phyloP scores from a whole-genome alignment of 2,113 vertebrate species.

The Hypocryptadius cinnamomeus region DNA sequence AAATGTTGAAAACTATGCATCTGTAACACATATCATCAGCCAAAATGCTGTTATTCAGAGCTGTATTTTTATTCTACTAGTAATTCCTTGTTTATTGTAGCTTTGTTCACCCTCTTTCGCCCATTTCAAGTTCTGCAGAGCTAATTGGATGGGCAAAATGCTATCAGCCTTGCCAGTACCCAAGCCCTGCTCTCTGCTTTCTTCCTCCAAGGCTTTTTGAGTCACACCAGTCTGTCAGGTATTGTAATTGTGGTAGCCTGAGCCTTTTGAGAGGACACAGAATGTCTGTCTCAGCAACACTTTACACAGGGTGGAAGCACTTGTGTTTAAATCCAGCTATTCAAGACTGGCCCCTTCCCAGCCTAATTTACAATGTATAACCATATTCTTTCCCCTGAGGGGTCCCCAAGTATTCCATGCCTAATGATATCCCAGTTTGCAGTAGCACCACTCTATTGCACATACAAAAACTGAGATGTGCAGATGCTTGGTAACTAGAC shows the following conservation, averaged over 20 bases:
- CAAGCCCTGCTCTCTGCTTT: not conserved
- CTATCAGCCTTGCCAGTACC: not conserved
- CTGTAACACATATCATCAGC: not conserved
- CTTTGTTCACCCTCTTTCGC: not conserved
- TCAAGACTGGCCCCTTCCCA: not conserved
- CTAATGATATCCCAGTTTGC: not conserved
- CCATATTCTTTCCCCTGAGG: not conserved
- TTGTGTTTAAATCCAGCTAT: not conserved
- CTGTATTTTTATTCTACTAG: not conserved
- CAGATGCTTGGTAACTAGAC: not conserved
- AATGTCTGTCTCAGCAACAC: not conserved
- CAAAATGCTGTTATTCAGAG: not conserved
- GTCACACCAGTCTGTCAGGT: rapidly evolving
- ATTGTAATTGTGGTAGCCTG: not conserved
- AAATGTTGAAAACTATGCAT: not conserved
- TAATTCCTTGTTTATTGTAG: not conserved
- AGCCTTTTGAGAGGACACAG: not conserved
- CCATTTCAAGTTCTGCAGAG: not conserved
- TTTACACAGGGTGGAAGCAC: not conserved
- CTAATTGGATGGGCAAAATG: not conserved
- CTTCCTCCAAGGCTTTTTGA: not conserved
- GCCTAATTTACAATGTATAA: not conserved
- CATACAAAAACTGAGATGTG: not conserved
- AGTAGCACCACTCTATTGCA: not conserved
- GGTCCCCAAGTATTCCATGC: not conserved